Base-by-base conservation (phyloP, 2,888 invertebrate genomes). In the Nomada goodeniana region DNA sequence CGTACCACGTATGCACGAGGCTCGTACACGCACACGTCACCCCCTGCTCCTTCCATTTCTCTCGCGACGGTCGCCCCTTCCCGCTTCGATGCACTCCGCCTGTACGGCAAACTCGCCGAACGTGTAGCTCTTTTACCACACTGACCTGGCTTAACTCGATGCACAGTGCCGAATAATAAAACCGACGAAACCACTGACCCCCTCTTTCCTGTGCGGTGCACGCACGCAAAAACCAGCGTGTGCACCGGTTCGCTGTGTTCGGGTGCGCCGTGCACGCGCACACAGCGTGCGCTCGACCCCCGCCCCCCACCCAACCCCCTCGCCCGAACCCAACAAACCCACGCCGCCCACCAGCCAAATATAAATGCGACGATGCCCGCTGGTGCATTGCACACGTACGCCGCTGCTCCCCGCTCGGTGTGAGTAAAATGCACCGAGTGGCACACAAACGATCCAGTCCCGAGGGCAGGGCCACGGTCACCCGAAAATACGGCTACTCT, bases 401-500 rank as follows among this genome's bases (percentile, higher is more conserved):
- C 47, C 10, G 47, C 47, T 15, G 47, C 47, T 9, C 13, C 78
- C 67, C 50, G 10, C 53, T 59, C 23, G 26, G 70, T 69, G 76
- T 60, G 60, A 57, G 76, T 86, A 82, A 85, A 87, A 86, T 89
- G 89, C 88, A 90, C 86, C 85, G 87, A 86, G 84, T 89, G 86
- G 88, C 86, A 89, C 86, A 88, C 86, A 88, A 86, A 88, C 88
- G 82, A 76, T 76, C 67, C 76, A 55, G 81, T 84, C 86, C 88
- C 88, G 90, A 91, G 91, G 91, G 92, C 92, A 92, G 91, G 92
- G 92, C 93, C 93, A 93, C 87, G 93, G 93, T 90, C 93, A 91
- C 88, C 92, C 93, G 85, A 92, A 93, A 93, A 93, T 91, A 91
- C 89, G 85, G 88, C 86, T 88, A 85, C 88, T 78, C 85, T 23